phyloP scores from a whole-genome alignment of 1,140 invertebrate genomes.

The Dendroctonus valens region DNA sequence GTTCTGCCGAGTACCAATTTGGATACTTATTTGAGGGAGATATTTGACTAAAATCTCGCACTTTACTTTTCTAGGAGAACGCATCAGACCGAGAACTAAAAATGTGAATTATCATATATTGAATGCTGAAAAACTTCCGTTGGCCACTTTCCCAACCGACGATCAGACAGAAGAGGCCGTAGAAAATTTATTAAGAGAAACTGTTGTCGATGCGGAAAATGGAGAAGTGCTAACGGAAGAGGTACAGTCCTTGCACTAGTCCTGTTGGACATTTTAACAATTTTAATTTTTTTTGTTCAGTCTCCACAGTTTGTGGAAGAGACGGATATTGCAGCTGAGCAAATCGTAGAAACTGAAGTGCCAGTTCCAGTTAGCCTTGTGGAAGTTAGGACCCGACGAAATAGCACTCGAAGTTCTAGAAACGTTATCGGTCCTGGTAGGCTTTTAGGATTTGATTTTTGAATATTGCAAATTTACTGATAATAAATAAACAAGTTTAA shows the following conservation, averaged over 20 bases:
- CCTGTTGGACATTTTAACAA: too few species aligned
- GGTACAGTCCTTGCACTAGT: constrained; percentile 2
- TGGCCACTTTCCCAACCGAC: constrained; percentile 48
- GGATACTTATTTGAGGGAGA: too few species aligned
- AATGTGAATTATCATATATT: constrained; percentile 64
- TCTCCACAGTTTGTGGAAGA: constrained; percentile 34
- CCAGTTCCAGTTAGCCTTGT: constrained; percentile 33
- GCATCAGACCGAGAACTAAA: constrained; percentile 61
- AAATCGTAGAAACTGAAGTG: constrained; percentile 38
- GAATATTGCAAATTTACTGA: constrained; percentile 16
- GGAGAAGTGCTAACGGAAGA: constrained; percentile 36
- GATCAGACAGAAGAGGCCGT: constrained; percentile 42
- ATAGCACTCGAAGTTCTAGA: constrained; percentile 24
- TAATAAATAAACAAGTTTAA: too few species aligned
- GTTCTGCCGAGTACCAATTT: too few species aligned
- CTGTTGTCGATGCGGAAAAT: constrained; percentile 30
- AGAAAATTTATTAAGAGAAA: constrained; percentile 42
- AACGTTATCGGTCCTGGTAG: constrained; percentile 47
- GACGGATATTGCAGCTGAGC: constrained; percentile 39
- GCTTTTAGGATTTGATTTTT: background rate
- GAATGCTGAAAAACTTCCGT: constrained; percentile 45
- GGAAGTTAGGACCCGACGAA: constrained; percentile 29
- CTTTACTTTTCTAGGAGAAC: constrained; percentile 42
- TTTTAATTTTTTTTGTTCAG: too few species aligned
- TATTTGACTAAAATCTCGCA: background rate